Conservation (phyloP, 2,888 invertebrate genomes). For the Salticus scenicus region DNA sequence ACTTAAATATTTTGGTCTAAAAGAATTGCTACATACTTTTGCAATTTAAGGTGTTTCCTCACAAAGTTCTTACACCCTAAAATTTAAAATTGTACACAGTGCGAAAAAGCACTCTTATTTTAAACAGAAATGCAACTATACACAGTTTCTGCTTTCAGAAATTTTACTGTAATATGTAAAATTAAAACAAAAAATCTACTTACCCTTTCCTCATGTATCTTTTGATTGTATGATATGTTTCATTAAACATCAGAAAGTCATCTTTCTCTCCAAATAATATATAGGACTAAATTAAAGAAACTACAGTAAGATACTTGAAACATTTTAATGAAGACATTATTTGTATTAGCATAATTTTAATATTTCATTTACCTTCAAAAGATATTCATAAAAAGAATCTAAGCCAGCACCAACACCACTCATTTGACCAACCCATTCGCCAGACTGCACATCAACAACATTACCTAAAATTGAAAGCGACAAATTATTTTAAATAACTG, state of each 20-base stretch:
- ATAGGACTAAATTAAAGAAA: constrained; percentile 76
- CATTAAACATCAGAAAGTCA: constrained; percentile 80
- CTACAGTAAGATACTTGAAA: background rate
- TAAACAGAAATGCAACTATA: no score
- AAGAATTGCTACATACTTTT: no score
- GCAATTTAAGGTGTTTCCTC: no score
- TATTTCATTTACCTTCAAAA: constrained; percentile 79
- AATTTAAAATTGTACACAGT: no score
- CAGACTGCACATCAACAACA: constrained; percentile 81
- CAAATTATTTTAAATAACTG: no score
- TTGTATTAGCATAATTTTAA: no score
- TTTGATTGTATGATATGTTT: constrained; percentile 79
- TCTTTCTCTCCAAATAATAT: constrained; percentile 80
- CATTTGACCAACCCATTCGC: constrained; percentile 80
- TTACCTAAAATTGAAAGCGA: constrained; percentile 77
- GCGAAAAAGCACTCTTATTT: no score
- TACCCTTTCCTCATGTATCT: constrained; percentile 80
- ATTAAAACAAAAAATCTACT: constrained; percentile 69
- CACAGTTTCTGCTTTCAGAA: no score
- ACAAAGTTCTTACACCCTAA: no score
- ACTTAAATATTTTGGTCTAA: no score
- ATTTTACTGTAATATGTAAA: no score
- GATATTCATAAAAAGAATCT: constrained; percentile 81
- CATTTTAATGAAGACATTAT: no score
- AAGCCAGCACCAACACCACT: constrained; percentile 81